These are phyloP conservation scores for Microcebus lehilahytsara DNA, from an alignment of 2,113 vertebrate species.

Conservation along the genomic window DNA sequence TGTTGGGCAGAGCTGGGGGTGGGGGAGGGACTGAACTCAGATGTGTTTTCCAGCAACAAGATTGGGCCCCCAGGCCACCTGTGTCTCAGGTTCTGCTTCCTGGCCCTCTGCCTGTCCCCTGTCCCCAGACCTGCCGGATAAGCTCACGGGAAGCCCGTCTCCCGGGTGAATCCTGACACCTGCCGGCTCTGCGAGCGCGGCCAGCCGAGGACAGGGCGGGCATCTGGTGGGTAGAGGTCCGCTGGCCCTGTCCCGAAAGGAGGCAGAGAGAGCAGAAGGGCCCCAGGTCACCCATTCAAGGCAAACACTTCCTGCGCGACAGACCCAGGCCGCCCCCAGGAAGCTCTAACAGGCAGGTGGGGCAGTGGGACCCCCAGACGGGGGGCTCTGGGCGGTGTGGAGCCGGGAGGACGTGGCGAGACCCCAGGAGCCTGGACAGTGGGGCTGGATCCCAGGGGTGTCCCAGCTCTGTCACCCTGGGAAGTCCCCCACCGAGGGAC, in stretches of 20 bases:
- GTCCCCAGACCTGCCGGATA: not conserved
- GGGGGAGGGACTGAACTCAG: not conserved
- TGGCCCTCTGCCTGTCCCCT: too few species aligned
- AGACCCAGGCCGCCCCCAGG: not conserved
- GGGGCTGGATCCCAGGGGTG: not conserved
- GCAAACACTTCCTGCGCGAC: not conserved
- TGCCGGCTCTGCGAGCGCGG: not conserved
- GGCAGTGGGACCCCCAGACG: rapidly evolving
- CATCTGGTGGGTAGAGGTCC: rapidly evolving
- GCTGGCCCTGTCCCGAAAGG: not conserved
- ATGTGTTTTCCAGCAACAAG: not conserved
- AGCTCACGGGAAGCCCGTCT: not conserved
- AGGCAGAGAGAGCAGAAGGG: not conserved
- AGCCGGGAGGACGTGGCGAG: not conserved
- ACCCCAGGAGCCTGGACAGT: not conserved
- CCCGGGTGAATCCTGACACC: not conserved
- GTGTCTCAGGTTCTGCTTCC: not conserved
- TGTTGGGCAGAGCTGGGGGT: not conserved
- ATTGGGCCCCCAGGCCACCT: not conserved
- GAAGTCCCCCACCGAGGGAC: not conserved
- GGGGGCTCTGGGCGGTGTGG: not conserved
- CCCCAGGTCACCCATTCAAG: not conserved
- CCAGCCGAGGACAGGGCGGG: rapidly evolving
- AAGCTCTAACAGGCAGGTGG: not conserved
- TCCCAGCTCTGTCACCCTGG: not conserved